Percentiles rank a stretch among this genome's conserved stretches.
Evolutionary conservation across 2,113 vertebrate genomes (phyloP).

Genomic region (Marcusenius ussheri): DNA sequence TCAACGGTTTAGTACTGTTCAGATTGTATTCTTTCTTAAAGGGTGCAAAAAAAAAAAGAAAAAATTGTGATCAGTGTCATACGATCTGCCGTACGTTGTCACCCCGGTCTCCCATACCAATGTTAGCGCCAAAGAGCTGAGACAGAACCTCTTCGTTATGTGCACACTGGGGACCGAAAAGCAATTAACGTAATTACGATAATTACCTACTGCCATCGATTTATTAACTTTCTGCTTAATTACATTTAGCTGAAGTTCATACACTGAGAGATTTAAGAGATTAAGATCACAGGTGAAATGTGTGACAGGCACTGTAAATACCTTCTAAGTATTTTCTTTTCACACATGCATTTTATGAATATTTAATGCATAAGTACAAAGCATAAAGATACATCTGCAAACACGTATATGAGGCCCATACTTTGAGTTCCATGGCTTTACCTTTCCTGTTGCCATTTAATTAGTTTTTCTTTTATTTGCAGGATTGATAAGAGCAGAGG

Average conservation of each 20-base stretch:
- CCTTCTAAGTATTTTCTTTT: not conserved
- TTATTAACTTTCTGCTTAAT: not conserved
- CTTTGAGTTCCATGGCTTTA: not conserved
- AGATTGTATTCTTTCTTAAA: not conserved
- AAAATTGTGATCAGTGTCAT: not conserved
- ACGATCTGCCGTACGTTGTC: not conserved
- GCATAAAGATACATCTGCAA: not conserved
- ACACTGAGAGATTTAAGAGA: not conserved
- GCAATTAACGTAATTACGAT: slow-evolving; percentile 10
- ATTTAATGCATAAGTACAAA: not conserved
- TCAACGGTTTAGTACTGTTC: not conserved
- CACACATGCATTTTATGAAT: not conserved
- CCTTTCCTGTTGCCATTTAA: not conserved
- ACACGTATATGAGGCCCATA: not conserved
- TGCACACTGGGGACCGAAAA: not conserved
- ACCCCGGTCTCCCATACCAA: not conserved
- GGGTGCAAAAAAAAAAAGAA: not conserved
- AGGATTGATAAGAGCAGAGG: not conserved
- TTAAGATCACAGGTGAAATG: not conserved
- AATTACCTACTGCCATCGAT: not conserved
- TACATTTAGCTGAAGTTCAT: slow-evolving; percentile 5
- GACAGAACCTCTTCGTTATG: not conserved
- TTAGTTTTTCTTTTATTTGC: not conserved
- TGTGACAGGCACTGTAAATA: not conserved
- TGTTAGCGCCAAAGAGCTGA: not conserved